Evolutionary conservation across 2,888 invertebrate species (phyloP).

Genomic region (Neoitamus cyanurus): DNA sequence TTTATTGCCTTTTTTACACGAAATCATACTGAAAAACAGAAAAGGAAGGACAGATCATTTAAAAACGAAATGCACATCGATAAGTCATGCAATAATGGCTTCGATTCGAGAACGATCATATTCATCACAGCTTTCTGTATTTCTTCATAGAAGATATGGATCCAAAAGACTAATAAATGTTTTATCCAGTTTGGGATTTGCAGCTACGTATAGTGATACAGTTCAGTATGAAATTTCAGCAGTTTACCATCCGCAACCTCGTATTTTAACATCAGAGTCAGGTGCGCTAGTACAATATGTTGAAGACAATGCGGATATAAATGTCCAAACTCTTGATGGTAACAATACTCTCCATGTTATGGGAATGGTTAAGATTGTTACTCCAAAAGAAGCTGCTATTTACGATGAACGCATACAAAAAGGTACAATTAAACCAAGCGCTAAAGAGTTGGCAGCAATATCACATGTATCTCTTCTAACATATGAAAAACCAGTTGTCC

Average conservation of each 20-base stretch:
- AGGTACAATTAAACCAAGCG: slow-evolving; percentile 42
- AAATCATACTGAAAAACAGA: slow-evolving; percentile 55
- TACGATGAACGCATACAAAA: slow-evolving; percentile 35
- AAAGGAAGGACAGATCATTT: slow-evolving; percentile 1
- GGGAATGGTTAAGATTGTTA: slow-evolving; percentile 40
- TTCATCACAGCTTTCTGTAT: slow-evolving; percentile 56
- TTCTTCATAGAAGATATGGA: slow-evolving; percentile 45
- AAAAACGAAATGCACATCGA: slow-evolving; percentile 57
- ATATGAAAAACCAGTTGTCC: slow-evolving; percentile 43
- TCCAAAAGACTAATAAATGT: slow-evolving; percentile 46
- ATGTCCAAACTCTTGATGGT: slow-evolving; percentile 46
- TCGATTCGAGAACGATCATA: slow-evolving; percentile 56
- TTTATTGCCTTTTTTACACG: slow-evolving; percentile 59
- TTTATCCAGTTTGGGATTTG: slow-evolving; percentile 47
- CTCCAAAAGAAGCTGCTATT: slow-evolving; percentile 43
- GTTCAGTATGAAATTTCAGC: slow-evolving; percentile 58
- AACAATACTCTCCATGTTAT: slow-evolving; percentile 47
- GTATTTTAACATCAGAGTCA: slow-evolving; percentile 58
- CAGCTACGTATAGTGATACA: slow-evolving; percentile 59
- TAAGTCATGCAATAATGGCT: slow-evolving; percentile 60
- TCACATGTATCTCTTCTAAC: slow-evolving; percentile 8
- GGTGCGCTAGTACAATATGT: slow-evolving; percentile 57
- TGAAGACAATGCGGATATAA: slow-evolving; percentile 49
- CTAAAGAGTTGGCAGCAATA: slow-evolving; percentile 35
- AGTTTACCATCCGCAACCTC: slow-evolving; percentile 59